These are phyloP conservation scores for Microtus ochrogaster DNA, from an alignment of 2,113 vertebrate genomes.

Conservation along the genomic window DNA sequence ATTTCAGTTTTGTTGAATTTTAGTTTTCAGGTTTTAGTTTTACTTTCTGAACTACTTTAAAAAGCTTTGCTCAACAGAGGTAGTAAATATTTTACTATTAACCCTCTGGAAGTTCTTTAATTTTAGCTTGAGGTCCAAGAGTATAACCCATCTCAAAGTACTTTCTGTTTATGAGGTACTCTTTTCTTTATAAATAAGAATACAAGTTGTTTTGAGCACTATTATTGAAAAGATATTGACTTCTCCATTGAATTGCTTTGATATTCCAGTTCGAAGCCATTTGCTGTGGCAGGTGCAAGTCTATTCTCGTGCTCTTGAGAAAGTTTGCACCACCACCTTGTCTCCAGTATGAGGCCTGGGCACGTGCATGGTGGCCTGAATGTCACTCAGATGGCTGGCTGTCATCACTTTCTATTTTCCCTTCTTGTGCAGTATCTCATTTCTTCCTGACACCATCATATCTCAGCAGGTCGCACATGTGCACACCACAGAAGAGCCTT, in stretches of 20 bases:
- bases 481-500: neutral
- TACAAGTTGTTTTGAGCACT: neutral
- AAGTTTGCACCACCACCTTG: neutral
- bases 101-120: neutral
- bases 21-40: constrained; percentile 9
- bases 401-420: neutral
- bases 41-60: neutral
- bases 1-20: constrained; percentile 28
- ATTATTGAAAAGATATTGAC: constrained; percentile 12
- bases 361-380: fast-evolving
- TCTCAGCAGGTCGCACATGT: neutral
- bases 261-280: neutral
- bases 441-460: neutral
- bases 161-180: neutral
- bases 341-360: neutral
- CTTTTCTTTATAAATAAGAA: neutral
- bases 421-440: neutral
- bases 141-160: neutral
- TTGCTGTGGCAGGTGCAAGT: neutral
- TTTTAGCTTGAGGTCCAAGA: neutral
- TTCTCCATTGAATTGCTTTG: neutral
- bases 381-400: neutral
- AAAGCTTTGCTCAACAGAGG: neutral
- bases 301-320: neutral
- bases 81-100: neutral